Conservation (phyloP, 2,888 invertebrate genomes). For the Oscheius sp. region DNA sequence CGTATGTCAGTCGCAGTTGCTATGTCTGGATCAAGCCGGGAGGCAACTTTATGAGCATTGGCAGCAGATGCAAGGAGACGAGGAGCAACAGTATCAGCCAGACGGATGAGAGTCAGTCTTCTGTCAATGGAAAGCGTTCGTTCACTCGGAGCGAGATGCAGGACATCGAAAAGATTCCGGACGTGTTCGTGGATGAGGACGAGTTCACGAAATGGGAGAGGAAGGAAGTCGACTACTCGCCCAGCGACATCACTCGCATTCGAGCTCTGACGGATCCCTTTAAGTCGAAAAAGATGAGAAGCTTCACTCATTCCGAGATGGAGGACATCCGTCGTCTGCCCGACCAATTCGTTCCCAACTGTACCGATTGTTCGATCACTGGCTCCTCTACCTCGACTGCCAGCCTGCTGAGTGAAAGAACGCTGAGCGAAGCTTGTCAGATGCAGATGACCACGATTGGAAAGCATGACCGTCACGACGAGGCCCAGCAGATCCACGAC, state of each 20-base stretch:
- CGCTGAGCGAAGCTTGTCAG: neutral
- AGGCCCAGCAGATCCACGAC: slow-evolving; percentile 3
- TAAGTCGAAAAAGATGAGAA: neutral
- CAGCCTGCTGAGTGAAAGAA: neutral
- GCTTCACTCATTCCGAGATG: slow-evolving; percentile 23
- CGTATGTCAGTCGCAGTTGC: neutral
- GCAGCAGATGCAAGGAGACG: too few species aligned
- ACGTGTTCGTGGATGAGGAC: slow-evolving; percentile 1
- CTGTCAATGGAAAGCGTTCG: too few species aligned
- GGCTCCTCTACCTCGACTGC: neutral
- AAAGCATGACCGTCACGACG: neutral
- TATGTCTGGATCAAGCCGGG: neutral
- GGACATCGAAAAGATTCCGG: slow-evolving; percentile 3
- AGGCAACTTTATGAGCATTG: too few species aligned
- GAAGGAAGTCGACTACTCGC: neutral
- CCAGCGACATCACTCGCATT: neutral
- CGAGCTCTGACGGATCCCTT: neutral
- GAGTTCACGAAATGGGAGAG: slow-evolving; percentile 21
- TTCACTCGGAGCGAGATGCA: neutral
- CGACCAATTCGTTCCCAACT: neutral
- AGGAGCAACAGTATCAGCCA: too few species aligned
- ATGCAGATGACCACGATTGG: slow-evolving; percentile 5
- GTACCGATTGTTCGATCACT: neutral
- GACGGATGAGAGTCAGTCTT: too few species aligned
- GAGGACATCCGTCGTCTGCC: slow-evolving; percentile 21